phyloP scores from a whole-genome alignment of 2,113 vertebrate genomes.

The Vicugna pacos region DNA sequence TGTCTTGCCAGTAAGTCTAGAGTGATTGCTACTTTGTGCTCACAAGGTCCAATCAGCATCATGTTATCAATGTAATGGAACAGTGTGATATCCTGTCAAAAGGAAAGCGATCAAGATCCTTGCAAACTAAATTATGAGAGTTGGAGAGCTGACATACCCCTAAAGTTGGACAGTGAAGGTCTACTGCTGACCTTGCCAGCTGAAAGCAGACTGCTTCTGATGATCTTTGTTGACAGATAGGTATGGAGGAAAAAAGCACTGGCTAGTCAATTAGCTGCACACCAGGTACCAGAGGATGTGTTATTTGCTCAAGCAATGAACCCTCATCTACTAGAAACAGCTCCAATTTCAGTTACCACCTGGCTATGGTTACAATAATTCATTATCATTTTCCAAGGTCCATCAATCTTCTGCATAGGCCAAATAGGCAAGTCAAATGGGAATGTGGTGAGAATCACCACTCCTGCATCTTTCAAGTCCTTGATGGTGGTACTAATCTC shows the following conservation, averaged over 20 bases:
- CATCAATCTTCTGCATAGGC: neutral
- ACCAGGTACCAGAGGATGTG: neutral
- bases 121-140: conserved; percentile 10
- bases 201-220: neutral
- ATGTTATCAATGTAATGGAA: neutral
- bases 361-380: neutral
- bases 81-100: neutral
- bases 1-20: neutral
- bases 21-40: neutral
- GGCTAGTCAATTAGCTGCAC: neutral
- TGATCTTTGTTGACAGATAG: neutral
- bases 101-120: neutral
- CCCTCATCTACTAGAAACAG: neutral
- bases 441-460: neutral
- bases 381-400: neutral
- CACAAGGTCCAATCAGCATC: neutral
- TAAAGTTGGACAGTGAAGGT: neutral
- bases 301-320: neutral
- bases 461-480: neutral
- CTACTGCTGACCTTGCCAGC: neutral
- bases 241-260: neutral
- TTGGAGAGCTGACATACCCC: neutral
- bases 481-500: neutral
- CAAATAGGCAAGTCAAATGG: neutral
- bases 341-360: neutral